Conservation (phyloP, 2,797 vertebrate species). For the Fistularia tabacaria region DNA sequence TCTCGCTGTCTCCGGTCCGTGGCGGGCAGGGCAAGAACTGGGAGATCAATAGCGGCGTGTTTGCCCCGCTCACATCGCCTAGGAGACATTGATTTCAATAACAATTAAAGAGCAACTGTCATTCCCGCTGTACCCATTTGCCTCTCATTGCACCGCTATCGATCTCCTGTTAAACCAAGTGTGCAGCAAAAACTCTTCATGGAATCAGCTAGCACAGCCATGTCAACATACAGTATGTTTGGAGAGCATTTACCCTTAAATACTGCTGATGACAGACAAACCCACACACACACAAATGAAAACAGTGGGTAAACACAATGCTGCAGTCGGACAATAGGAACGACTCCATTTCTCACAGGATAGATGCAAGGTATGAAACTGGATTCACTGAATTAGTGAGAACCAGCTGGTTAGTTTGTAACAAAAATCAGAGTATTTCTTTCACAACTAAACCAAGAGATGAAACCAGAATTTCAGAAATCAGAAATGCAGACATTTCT, state of each 20-base stretch:
- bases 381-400: too few species aligned
- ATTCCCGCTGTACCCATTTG: conserved; percentile 53
- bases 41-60: conserved; percentile 74
- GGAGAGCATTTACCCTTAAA: conserved; percentile 33
- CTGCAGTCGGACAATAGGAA: conserved; percentile 3
- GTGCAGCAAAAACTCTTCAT: conserved; percentile 30
- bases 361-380: too few species aligned
- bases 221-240: conserved; percentile 23
- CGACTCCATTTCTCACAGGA: too few species aligned
- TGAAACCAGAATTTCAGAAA: conserved; percentile 30
- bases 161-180: conserved; percentile 47
- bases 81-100: conserved; percentile 71
- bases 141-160: conserved; percentile 55
- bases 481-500: too few species aligned
- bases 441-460: conserved; percentile 33
- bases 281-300: neutral
- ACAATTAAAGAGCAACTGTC: conserved; percentile 65
- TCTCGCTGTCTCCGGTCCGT: conserved; percentile 72
- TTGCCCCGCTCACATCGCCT: conserved; percentile 82
- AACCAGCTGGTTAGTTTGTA: too few species aligned
- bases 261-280: conserved; percentile 3
- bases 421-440: too few species aligned
- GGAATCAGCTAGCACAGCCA: conserved; percentile 23
- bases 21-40: conserved; percentile 74
- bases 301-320: conserved; percentile 20